Conservation (phyloP, 2,797 vertebrate genomes). For the Holocentrus rufus region DNA sequence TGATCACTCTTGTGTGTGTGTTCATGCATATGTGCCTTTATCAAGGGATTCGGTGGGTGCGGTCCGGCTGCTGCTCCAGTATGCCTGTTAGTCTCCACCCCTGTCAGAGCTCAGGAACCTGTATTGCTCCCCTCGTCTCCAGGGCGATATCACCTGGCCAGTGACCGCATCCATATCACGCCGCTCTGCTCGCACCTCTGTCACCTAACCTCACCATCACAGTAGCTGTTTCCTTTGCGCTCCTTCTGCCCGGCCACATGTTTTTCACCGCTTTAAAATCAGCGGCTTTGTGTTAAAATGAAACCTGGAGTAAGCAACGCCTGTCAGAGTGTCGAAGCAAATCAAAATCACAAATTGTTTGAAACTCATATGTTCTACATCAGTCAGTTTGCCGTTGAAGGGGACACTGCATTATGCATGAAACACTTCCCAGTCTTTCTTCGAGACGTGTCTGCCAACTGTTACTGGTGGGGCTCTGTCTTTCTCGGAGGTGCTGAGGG, state of each 20-base stretch:
- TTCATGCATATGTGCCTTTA: neutral
- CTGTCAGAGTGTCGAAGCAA: slow-evolving; percentile 1
- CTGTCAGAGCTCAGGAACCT: slow-evolving; percentile 53
- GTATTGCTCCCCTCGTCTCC: slow-evolving; percentile 52
- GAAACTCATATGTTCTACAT: neutral
- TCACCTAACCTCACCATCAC: slow-evolving; percentile 68
- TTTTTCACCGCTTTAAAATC: slow-evolving; percentile 1
- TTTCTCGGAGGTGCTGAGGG: slow-evolving; percentile 51
- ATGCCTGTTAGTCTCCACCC: slow-evolving; percentile 21
- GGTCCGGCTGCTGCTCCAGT: slow-evolving; percentile 15
- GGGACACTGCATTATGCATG: neutral
- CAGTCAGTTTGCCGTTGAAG: slow-evolving; percentile 24
- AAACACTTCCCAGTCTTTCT: slow-evolving; percentile 15
- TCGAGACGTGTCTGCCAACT: slow-evolving; percentile 30
- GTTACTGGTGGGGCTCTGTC: slow-evolving; percentile 33
- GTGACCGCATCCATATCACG: slow-evolving; percentile 52
- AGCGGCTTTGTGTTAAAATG: slow-evolving; percentile 21
- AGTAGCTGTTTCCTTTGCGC: slow-evolving; percentile 37
- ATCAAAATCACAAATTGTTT: neutral
- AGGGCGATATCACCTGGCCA: slow-evolving; percentile 38
- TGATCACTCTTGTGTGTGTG: slow-evolving; percentile 13
- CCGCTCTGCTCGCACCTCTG: slow-evolving; percentile 58
- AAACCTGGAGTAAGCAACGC: slow-evolving; percentile 1
- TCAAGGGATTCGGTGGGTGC: slow-evolving; percentile 14
- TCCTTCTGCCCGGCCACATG: slow-evolving; percentile 25